These are phyloP conservation scores for Meteorus colon DNA, from an alignment of 2,888 invertebrate species.

Conservation along the genomic window DNA sequence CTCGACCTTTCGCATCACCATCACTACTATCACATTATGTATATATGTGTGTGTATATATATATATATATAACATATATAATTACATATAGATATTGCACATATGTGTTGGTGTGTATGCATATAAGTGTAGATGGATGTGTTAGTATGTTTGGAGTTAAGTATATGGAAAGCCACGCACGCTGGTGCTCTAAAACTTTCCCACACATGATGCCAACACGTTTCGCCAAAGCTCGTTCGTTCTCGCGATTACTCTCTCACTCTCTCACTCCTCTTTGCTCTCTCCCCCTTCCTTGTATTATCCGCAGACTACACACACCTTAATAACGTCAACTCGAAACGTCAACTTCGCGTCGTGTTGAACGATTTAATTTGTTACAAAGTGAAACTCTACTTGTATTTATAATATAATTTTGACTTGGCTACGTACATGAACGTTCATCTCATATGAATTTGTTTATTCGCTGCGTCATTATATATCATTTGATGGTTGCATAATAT, in stretches of 20 bases:
- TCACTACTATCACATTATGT: neutral
- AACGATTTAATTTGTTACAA: conserved; percentile 20
- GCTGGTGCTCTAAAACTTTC: conserved; percentile 37
- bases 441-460: neutral
- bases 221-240: neutral
- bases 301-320: neutral
- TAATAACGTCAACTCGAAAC: conserved; percentile 9
- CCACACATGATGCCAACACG: conserved; percentile 36
- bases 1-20: conserved; percentile 42
- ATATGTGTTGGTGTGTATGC: neutral
- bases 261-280: neutral
- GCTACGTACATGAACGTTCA: neutral
- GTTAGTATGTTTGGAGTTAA: conserved; percentile 18
- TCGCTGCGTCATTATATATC: neutral
- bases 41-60: neutral
- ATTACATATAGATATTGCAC: neutral
- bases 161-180: conserved; percentile 30
- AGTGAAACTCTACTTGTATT: neutral
- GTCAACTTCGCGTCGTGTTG: neutral
- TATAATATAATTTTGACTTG: neutral
- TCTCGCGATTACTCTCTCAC: neutral
- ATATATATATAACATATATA: neutral
- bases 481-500: neutral
- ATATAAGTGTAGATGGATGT: neutral
- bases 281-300: neutral